These are phyloP conservation scores for Ceratina japonica DNA, from an alignment of 1,140 invertebrate species.

Conservation along the genomic window DNA sequence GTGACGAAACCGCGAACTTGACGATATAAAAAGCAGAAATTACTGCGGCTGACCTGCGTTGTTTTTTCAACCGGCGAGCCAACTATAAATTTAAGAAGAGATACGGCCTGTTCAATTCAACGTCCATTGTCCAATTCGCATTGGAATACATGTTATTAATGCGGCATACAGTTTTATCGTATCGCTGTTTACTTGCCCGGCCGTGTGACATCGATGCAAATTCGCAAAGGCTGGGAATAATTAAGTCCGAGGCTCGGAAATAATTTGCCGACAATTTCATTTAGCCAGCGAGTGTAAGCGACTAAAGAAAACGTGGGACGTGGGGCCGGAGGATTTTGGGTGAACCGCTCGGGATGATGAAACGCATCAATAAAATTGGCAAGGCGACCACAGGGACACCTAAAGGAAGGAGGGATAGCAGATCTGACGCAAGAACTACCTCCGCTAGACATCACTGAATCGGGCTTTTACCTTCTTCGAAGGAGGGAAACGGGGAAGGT, in stretches of 20 bases:
- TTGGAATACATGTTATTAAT: too few species aligned
- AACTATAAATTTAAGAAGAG: too few species aligned
- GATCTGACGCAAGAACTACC: slow-evolving; percentile 31
- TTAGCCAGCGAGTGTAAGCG: too few species aligned
- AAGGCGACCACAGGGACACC: slow-evolving; percentile 16
- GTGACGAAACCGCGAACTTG: background rate
- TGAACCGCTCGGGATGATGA: slow-evolving; percentile 50
- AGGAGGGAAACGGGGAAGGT: background rate
- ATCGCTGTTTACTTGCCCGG: too few species aligned
- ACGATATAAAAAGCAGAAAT: background rate
- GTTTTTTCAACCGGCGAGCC: background rate
- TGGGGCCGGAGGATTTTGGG: background rate
- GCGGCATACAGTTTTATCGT: too few species aligned
- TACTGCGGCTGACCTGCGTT: background rate
- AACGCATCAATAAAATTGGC: slow-evolving; percentile 61
- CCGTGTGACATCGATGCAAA: too few species aligned
- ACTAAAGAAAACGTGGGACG: too few species aligned
- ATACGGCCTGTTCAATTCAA: too few species aligned
- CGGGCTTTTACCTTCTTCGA: background rate
- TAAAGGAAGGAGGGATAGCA: background rate
- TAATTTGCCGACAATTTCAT: too few species aligned
- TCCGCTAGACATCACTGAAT: slow-evolving; percentile 1
- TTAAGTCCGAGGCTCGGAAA: too few species aligned
- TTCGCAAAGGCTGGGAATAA: too few species aligned
- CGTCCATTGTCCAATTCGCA: too few species aligned